Conservation (phyloP, 2,113 vertebrate species). For the Petrocephalus microphthalmus region DNA sequence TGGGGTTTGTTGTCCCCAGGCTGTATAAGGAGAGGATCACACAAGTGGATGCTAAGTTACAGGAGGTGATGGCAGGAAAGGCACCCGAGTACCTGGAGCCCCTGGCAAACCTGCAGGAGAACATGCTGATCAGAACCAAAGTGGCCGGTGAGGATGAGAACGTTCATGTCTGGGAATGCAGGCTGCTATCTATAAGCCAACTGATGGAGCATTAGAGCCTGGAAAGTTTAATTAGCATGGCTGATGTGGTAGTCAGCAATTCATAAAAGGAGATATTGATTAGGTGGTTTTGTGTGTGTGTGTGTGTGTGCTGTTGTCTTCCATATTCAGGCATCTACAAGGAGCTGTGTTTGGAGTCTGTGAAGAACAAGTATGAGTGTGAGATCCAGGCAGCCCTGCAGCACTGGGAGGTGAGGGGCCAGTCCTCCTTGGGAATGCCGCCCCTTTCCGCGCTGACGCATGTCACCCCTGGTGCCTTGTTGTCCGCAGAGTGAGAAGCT, state of each 20-base stretch:
- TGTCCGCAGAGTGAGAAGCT: conserved; percentile 78
- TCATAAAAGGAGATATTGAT: not conserved
- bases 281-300: not conserved
- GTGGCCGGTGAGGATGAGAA: conserved; percentile 75
- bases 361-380: conserved; percentile 88
- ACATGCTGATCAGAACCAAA: conserved; percentile 98
- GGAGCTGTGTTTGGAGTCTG: conserved; percentile 81
- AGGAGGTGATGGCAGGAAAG: conserved; percentile 94
- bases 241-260: not conserved
- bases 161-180: not conserved
- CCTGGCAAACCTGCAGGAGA: conserved; percentile 92
- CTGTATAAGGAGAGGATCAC: conserved; percentile 94
- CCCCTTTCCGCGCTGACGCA: not conserved
- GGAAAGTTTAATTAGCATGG: not conserved
- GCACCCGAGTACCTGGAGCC: conserved; percentile 96
- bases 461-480: not conserved
- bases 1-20: conserved; percentile 46
- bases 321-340: conserved; percentile 73
- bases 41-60: conserved; percentile 95
- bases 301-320: not conserved
- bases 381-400: conserved; percentile 85
- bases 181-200: not conserved
- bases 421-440: not conserved
- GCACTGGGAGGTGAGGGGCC: conserved; percentile 67
- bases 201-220: not conserved